Conservation (phyloP, 1,140 invertebrate species). For the Theocolax elegans region DNA sequence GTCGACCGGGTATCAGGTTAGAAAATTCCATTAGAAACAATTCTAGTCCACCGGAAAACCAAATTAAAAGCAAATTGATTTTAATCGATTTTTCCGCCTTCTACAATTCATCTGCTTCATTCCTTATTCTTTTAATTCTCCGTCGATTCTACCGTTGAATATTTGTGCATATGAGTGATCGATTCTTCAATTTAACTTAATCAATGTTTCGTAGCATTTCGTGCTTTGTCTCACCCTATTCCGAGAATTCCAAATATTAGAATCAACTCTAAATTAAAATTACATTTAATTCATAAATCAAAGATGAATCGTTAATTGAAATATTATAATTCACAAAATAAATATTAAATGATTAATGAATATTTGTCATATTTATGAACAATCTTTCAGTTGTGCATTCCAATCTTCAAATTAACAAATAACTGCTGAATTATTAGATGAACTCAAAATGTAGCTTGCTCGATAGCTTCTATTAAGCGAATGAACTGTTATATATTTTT, state of each 20-base stretch:
- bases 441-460: no score
- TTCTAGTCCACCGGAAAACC: conserved; percentile 10
- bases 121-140: not conserved
- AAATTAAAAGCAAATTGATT: conserved; percentile 38
- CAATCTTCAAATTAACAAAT: no score
- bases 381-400: no score
- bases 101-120: not conserved
- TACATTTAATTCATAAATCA: no score
- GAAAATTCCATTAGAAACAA: conserved; percentile 22
- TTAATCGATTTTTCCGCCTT: conserved; percentile 16
- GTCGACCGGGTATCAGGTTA: not conserved
- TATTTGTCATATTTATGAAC: no score
- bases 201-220: conserved; percentile 4
- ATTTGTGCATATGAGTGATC: not conserved
- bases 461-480: no score
- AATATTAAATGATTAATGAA: no score
- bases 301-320: no score
- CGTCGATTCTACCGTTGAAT: not conserved
- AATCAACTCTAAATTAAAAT: no score
- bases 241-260: not conserved
- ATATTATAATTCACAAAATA: no score
- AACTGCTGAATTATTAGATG: no score
- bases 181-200: not conserved
- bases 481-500: no score
- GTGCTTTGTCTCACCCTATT: not conserved